Base-by-base conservation (phyloP, 2,888 invertebrate genomes). In the Coremacera marginata region DNA sequence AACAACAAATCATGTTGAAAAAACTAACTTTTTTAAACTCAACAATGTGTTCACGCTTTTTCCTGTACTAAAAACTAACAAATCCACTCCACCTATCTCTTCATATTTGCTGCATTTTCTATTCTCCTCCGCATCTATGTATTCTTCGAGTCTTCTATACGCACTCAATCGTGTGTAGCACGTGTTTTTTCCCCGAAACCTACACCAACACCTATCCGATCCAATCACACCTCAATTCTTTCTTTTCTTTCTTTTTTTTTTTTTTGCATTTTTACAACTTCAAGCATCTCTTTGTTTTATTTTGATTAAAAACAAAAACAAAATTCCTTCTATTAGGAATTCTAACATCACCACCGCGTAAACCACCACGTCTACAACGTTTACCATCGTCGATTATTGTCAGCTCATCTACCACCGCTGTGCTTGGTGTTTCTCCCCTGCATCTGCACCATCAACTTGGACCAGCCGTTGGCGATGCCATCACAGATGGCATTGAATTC, bases 401-500 rank as follows among this genome's bases (percentile, higher is more conserved):
- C 67, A 49, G 11, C 62, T 60, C 68, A 14, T 25, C 68, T 31
- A 57, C 44, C 16, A 52, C 65, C 52, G 19, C 67, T 22, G 14
- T 19, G 19, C 31, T 22, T 7, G n/a, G 22, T 55, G 19, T 44
- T 44, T 25, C 70, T n/a, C 9, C 27, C 51, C n/a, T 52, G 4
- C 57, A 22, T 76, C 70, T 72, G 68, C 74, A 76, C 67, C 77
- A 75, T n/a, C 62, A 70, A 63, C 70, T 75, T 55, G 14, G 70
- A 70, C 72, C 52, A 51, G 75, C 80, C 57, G 79, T 77, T 68
- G 44, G 44, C 44, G 78, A 80, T 34, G 76, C 73, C 49, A 77
- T 81, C 68, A 91, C 92, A 84, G 90, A 91, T 78, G 92, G 92
- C 81, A 92, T 93, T 82, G 93, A 93, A 89, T 89, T 93, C 80